Conservation (phyloP, 2,888 invertebrate species). For the Eumacrocentrus americanus region DNA sequence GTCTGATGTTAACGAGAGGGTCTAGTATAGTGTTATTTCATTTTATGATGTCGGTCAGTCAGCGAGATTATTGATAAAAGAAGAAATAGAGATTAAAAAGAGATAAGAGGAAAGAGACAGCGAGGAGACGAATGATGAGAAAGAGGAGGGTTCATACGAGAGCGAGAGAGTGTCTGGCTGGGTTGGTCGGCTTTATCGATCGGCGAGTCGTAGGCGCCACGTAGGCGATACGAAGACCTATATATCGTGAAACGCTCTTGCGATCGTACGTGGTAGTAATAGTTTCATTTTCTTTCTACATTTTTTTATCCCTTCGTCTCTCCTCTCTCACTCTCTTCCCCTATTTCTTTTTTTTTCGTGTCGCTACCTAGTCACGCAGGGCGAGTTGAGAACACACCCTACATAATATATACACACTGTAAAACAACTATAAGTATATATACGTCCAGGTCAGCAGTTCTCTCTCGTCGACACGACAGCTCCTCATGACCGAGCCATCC, state of each 20-base stretch:
- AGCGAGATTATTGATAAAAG: constrained; percentile 22
- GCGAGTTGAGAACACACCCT: constrained; percentile 9
- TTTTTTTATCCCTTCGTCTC: constrained; percentile 9
- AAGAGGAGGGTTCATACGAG: constrained; percentile 13
- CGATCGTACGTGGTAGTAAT: constrained; percentile 25
- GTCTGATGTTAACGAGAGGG: constrained; percentile 5
- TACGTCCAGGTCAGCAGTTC: background rate
- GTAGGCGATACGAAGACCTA: constrained; percentile 33
- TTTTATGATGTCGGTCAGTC: constrained; percentile 19
- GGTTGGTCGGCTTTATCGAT: constrained; percentile 33
- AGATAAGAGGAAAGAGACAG: constrained; percentile 6
- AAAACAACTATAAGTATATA: background rate
- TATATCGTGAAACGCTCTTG: constrained; percentile 28
- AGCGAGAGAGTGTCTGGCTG: constrained; percentile 33
- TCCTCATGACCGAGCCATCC: background rate
- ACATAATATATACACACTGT: background rate
- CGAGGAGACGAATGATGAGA: constrained; percentile 8
- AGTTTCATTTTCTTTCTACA: constrained; percentile 19
- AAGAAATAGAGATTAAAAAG: constrained; percentile 12
- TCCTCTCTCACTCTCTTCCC: background rate
- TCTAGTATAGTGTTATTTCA: constrained; percentile 24
- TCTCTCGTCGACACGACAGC: too few relatives aligned
- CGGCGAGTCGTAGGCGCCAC: constrained; percentile 32
- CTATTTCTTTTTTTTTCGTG: background rate
- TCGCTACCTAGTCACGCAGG: constrained; percentile 8